Conservation (phyloP, 1,140 invertebrate species). For the Asobara japonica region DNA sequence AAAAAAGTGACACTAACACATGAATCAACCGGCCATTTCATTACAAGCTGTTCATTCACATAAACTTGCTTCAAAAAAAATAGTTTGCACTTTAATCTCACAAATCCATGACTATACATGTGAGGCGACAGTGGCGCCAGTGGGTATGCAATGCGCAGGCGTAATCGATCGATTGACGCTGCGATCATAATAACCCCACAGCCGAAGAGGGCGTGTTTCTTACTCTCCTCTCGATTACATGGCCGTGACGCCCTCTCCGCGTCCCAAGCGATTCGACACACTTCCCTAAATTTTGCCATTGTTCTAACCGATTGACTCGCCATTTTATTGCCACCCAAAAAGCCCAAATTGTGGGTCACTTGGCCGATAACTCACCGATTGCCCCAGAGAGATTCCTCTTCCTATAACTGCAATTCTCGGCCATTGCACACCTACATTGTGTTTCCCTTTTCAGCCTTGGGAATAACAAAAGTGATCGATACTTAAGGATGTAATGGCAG, state of each 20-base stretch:
- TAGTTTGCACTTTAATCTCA: too few relatives aligned
- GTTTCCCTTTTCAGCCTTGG: background rate
- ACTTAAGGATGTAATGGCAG: too few relatives aligned
- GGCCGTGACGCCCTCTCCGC: background rate
- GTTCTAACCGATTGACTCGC: slow-evolving; percentile 12
- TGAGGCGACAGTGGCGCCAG: background rate
- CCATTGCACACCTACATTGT: background rate
- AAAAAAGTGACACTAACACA: too few relatives aligned
- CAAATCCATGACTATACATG: too few relatives aligned
- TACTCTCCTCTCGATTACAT: background rate
- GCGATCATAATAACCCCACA: background rate
- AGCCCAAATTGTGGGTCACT: background rate
- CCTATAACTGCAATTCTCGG: slow-evolving; percentile 2
- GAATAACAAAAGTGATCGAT: slow-evolving; percentile 7
- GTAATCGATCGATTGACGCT: background rate
- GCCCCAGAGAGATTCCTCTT: background rate
- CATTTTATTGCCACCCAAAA: background rate
- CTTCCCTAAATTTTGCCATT: slow-evolving; percentile 37
- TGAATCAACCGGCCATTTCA: too few relatives aligned
- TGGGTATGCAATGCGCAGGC: background rate
- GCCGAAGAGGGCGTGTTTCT: background rate
- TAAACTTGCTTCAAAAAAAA: too few relatives aligned
- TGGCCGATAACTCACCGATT: slow-evolving; percentile 3
- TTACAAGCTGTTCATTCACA: too few relatives aligned
- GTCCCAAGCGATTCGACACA: slow-evolving; percentile 26